Percentiles rank a stretch among this genome's conserved stretches.
Evolutionary conservation across 2,113 vertebrate genomes (phyloP).

Genomic region (Tragulus kanchil): DNA sequence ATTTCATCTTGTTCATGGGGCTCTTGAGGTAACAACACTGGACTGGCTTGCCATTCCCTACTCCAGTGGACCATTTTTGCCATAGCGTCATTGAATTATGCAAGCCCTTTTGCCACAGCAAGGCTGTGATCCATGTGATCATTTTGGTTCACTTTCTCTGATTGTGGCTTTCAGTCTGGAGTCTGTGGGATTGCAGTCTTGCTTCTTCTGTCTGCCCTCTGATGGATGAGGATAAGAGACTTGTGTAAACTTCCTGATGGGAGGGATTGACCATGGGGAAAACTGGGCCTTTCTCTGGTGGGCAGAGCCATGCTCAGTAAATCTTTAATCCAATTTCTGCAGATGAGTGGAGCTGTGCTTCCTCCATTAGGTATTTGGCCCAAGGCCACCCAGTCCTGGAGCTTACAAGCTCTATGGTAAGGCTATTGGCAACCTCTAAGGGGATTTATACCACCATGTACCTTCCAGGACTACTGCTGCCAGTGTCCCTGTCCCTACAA

Average conservation of each 20-base stretch:
- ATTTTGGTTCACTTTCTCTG: not conserved
- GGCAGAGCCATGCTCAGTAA: not conserved
- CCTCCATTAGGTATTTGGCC: not conserved
- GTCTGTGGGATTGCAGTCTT: not conserved
- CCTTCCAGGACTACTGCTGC: not conserved
- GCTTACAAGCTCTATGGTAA: not conserved
- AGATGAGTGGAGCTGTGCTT: not conserved
- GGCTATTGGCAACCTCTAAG: not conserved
- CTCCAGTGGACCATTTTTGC: not conserved
- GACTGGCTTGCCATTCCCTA: not conserved
- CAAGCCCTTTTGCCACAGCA: not conserved
- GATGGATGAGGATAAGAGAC: not conserved
- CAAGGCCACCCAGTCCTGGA: not conserved
- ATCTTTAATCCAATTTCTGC: not conserved
- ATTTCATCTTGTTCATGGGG: not conserved
- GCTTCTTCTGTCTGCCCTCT: not conserved
- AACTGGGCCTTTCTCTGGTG: not conserved
- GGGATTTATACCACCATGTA: not conserved
- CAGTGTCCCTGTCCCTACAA: not conserved
- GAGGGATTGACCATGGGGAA: not conserved
- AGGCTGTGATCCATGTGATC: not conserved
- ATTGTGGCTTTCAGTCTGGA: not conserved
- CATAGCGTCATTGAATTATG: not conserved
- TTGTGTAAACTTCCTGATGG: not conserved
- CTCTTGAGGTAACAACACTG: not conserved